Conservation (phyloP, 2,113 vertebrate genomes). For the Malurus cyaneus region DNA sequence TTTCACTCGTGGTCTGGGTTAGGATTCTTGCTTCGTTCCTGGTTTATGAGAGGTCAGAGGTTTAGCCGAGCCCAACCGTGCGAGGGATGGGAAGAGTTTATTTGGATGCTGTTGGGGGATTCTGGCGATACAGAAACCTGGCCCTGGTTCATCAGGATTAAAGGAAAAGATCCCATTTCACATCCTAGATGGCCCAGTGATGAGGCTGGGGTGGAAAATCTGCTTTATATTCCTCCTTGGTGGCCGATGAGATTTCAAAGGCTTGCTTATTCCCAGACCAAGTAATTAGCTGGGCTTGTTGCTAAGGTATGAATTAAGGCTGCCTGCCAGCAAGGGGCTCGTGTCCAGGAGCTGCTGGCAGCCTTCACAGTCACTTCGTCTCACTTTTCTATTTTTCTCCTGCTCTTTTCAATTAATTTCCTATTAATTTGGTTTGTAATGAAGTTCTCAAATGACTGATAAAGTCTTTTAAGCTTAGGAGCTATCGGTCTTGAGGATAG, state of each 20-base stretch:
- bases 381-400: not conserved
- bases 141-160: too few species aligned
- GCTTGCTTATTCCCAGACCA: not conserved
- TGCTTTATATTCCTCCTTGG: not conserved
- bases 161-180: too few species aligned
- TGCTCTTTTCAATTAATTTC: slow-evolving; percentile 40
- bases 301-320: not conserved
- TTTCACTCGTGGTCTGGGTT: too few species aligned
- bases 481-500: not conserved
- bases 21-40: too few species aligned
- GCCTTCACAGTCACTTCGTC: not conserved
- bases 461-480: slow-evolving; percentile 16
- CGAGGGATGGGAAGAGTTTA: too few species aligned
- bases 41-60: too few species aligned
- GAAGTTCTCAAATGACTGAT: not conserved
- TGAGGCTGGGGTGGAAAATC: too few species aligned
- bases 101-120: too few species aligned
- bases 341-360: not conserved
- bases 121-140: too few species aligned
- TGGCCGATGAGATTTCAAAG: not conserved
- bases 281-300: not conserved
- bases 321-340: not conserved
- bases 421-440: slow-evolving; percentile 14
- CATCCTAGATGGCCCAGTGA: too few species aligned
- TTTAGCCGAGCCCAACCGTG: too few species aligned